Percentiles rank a stretch among this genome's conserved stretches.
Conservation (phyloP, 2,797 vertebrate species). For the Tympanoctomys barrerae region DNA sequence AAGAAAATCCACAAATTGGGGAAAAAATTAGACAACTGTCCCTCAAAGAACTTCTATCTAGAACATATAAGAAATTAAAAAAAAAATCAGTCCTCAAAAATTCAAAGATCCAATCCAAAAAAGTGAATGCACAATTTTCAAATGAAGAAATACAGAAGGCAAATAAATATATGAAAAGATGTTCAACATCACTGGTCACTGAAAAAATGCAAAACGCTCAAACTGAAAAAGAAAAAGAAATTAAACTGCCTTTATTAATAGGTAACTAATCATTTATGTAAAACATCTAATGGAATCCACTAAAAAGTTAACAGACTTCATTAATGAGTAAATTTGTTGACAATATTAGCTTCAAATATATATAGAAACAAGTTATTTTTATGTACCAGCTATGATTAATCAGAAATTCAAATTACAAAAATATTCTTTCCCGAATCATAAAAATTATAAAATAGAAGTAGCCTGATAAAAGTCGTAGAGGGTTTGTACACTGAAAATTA, state of each 20-base stretch:
- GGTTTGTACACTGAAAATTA: background rate
- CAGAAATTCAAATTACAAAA: constrained; percentile 37
- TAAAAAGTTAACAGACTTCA: background rate
- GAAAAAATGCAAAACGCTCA: background rate
- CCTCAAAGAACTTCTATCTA: too few relatives aligned
- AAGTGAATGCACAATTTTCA: too few relatives aligned
- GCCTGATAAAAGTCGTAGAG: background rate
- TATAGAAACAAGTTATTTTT: background rate
- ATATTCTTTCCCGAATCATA: background rate
- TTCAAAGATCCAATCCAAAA: too few relatives aligned
- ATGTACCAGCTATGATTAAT: background rate
- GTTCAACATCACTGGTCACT: too few relatives aligned
- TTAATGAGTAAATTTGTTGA: background rate
- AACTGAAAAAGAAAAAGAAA: background rate
- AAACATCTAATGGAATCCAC: constrained; percentile 3
- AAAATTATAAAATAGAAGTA: background rate
- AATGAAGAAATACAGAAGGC: too few relatives aligned
- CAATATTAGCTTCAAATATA: background rate
- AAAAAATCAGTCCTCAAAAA: too few relatives aligned
- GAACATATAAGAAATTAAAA: too few relatives aligned
- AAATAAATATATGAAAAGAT: too few relatives aligned
- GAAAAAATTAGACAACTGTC: too few relatives aligned
- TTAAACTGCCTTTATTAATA: background rate
- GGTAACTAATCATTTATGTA: background rate
- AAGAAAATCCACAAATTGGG: too few relatives aligned